Percentiles rank a stretch among this genome's conserved stretches.
These are phyloP conservation scores for Ceratina calcarata DNA, from an alignment of 1,140 invertebrate species.

Conservation along the genomic window DNA sequence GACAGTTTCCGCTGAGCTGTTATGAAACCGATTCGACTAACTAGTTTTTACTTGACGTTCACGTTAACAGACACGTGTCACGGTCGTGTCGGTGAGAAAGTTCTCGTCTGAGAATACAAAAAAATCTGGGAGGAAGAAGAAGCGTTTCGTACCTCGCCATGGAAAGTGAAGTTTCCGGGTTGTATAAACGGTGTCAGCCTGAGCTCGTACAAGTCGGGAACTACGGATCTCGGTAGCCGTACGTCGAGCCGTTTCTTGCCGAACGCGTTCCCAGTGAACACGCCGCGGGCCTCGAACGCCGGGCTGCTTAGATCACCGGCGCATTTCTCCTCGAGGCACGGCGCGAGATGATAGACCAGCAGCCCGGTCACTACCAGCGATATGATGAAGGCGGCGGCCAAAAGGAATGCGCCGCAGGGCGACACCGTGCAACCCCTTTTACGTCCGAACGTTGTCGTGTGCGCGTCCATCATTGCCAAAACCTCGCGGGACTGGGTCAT, in stretches of 20 bases:
- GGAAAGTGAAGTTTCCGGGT: constrained; percentile 88
- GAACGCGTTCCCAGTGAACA: constrained; percentile 70
- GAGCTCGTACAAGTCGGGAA: constrained; percentile 86
- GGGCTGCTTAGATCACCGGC: constrained; percentile 61
- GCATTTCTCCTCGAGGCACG: constrained; percentile 79
- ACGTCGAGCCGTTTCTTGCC: constrained; percentile 81
- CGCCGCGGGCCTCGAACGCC: constrained; percentile 75
- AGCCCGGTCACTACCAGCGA: constrained; percentile 83
- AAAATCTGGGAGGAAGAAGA: background rate
- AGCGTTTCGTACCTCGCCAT: constrained; percentile 82
- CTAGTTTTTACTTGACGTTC: background rate
- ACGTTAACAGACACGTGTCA: background rate
- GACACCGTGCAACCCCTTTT: constrained; percentile 77
- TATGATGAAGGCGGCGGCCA: constrained; percentile 80
- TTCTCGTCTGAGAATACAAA: background rate
- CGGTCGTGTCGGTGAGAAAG: background rate
- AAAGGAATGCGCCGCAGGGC: constrained; percentile 78
- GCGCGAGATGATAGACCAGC: constrained; percentile 86
- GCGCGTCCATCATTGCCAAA: constrained; percentile 76
- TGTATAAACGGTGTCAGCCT: constrained; percentile 86
- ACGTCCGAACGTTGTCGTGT: constrained; percentile 76
- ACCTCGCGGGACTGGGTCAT: constrained; percentile 77
- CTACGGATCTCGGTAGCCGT: constrained; percentile 84
- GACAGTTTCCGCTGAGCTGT: background rate
- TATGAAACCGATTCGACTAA: background rate